Base-by-base conservation (phyloP, 2,888 invertebrate species). In the Luperina testacea region DNA sequence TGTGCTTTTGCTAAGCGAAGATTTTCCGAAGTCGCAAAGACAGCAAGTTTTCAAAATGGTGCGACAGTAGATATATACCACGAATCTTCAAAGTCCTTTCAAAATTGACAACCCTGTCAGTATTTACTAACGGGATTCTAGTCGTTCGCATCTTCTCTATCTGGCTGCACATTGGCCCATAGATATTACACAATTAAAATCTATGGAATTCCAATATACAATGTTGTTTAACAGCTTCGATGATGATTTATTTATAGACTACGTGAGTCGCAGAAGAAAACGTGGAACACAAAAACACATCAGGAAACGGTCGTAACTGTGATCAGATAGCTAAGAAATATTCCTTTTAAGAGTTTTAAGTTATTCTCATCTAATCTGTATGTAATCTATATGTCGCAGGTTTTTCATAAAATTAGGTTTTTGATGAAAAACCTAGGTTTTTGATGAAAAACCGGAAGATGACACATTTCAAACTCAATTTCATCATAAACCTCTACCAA, bases 141-240 rank as follows among this genome's bases (percentile, higher is more conserved):
- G 70, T 78, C 64, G 79, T 74, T 57, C 88, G 88, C 83, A 92
- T 91, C 59, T 81, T 27, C 45, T 15, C 27, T 57, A 68, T 83
- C 83, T 78, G 85, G 83, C 86, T 84, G 81, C 75, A 77, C 81
- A 87, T 86, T 89, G 81, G 85, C 80, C 88, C 83, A 89, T 84
- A 88, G 87, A 88, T 75, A 86, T 86, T 88, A 85, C 80, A 92
- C 90, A 92, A 91, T 92, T 91, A 92, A 91, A 91, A 90, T 72
- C 87, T 81, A 85, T 84, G 88, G 90, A 91, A 91, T 90, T 88
- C 82, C 82, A 75, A 83, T 80, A 80, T 82, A 91, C 90, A 90
- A 88, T 90, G 90, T 90, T 89, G 78, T 61, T 82, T 72, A 61
- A 63, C 78, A 75, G 74, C 80, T 57, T 69, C 42, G 27, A 85